phyloP scores from a whole-genome alignment of 2,888 invertebrate species.

The Cremastobaeus sp. region DNA sequence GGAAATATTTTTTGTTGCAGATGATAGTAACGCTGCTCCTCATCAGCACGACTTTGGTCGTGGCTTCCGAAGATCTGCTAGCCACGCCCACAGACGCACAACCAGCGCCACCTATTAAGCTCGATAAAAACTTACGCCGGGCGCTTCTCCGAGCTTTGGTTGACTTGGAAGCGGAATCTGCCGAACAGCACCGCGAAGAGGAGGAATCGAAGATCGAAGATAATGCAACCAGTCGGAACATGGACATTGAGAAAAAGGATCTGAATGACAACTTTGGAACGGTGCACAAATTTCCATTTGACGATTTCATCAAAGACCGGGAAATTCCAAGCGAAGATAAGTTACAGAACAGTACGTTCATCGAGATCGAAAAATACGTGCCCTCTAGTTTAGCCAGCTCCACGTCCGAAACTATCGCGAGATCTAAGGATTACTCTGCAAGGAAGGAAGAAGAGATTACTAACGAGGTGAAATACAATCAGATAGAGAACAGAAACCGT shows the following conservation, averaged over 20 bases:
- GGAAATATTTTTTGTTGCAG: constrained; percentile 57
- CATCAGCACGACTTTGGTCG: constrained; percentile 46
- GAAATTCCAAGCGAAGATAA: constrained; percentile 74
- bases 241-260: constrained; percentile 65
- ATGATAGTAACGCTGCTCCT: constrained; percentile 57
- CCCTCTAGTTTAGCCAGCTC: constrained; percentile 45
- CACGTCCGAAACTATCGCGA: constrained; percentile 50
- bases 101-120: constrained; percentile 81
- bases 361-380: constrained; percentile 69
- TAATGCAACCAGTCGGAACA: constrained; percentile 69
- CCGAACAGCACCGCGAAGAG: constrained; percentile 73
- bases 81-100: constrained; percentile 63
- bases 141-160: constrained; percentile 87
- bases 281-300: constrained; percentile 65
- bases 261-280: constrained; percentile 64
- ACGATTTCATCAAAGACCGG: constrained; percentile 70
- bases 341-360: constrained; percentile 74
- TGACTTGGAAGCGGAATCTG: constrained; percentile 84
- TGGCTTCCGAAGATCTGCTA: constrained; percentile 60
- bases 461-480: constrained; percentile 62
- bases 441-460: constrained; percentile 64
- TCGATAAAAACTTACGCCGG: constrained; percentile 87
- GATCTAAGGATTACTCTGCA: constrained; percentile 66
- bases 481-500: constrained; percentile 45
- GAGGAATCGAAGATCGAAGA: constrained; percentile 76